Base-by-base conservation (phyloP, 2,888 invertebrate genomes). In the Volucella zonaria region DNA sequence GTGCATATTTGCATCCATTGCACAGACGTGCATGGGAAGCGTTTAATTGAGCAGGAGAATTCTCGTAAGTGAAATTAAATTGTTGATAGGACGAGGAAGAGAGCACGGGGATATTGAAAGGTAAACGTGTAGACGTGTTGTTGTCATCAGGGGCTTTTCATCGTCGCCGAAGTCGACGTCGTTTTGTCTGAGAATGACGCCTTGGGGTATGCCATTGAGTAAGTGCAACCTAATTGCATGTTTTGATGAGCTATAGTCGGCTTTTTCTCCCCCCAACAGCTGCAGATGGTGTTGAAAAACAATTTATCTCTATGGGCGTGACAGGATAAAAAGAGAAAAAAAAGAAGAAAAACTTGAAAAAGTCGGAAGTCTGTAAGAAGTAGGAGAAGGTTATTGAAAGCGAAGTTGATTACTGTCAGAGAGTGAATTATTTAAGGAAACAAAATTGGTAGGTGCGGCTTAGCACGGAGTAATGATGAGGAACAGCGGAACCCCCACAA, bases 151-250 rank as follows among this genome's bases (percentile, higher is more conserved):
- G 67, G 62, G 52, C 66, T 43, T 70, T 56, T 40, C 52, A 47
- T 52, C 56, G 58, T 74, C 52, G 64, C 67, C 73, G 49, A 47
- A 31, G 49, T 51, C 56, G 77, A 58, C 64, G 78, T 66, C 82
- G 59, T 56, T 61, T 59, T 49, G 83, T 80, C 83, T 76, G 71
- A 15, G 67, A 23, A 49, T 18, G 66, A 40, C 18, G 76, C 80
- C 80, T 80, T 66, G 11, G 40, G 85, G 76, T 68, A 58, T 40
- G 18, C 67, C 73, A 64, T 77, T 56, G 58, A 71, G 62, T 81
- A 73, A 85, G 77, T 85, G 85, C 77, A 77, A 77, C 52, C 76
- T 85, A 85, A 85, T 85, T 85, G 76, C 76, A 74, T 77, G 77
- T 68, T 85, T 76, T 45, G 67, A 77, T 77, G 56, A 64, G 81